phyloP scores from a whole-genome alignment of 2,888 invertebrate genomes.

The Cryptophagus acutangulus region DNA sequence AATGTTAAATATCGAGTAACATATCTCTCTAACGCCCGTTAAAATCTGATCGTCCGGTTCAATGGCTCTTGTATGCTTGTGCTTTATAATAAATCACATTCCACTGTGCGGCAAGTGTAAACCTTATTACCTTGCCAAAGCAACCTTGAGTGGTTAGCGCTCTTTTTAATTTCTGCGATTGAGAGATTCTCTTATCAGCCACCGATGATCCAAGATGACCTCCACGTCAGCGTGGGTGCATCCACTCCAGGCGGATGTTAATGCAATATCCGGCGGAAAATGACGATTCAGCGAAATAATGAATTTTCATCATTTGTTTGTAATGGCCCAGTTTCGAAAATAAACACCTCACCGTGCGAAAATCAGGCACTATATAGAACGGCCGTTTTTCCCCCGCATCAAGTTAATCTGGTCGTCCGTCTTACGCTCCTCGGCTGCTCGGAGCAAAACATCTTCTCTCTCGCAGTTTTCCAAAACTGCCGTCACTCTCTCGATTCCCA shows the following conservation, averaged over 20 bases:
- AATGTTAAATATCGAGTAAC: too few species aligned
- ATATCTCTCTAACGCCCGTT: slow-evolving; percentile 36
- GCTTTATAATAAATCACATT: slow-evolving; percentile 45
- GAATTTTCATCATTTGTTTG: neutral
- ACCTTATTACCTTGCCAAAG: slow-evolving; percentile 8
- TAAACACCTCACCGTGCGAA: neutral
- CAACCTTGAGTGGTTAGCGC: slow-evolving; percentile 4
- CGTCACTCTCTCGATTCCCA: slow-evolving; percentile 25
- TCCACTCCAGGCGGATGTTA: slow-evolving; percentile 32
- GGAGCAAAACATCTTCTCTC: slow-evolving; percentile 27
- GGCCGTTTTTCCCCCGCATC: slow-evolving; percentile 23
- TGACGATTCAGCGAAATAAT: neutral
- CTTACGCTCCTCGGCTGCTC: too few species aligned
- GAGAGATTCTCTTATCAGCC: too few species aligned
- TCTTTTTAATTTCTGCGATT: slow-evolving; percentile 9
- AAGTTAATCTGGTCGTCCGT: slow-evolving; percentile 29
- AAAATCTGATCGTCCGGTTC: slow-evolving; percentile 45
- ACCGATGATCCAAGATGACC: slow-evolving; percentile 28
- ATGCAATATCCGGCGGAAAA: slow-evolving; percentile 34
- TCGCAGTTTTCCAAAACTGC: slow-evolving; percentile 13
- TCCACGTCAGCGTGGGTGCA: slow-evolving; percentile 28
- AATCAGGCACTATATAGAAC: neutral
- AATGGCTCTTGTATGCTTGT: slow-evolving; percentile 44
- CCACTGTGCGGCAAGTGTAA: slow-evolving; percentile 11
- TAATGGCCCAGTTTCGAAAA: neutral